Evolutionary conservation across 1,140 invertebrate species (phyloP).

Genomic region (Apolygus lucorum): DNA sequence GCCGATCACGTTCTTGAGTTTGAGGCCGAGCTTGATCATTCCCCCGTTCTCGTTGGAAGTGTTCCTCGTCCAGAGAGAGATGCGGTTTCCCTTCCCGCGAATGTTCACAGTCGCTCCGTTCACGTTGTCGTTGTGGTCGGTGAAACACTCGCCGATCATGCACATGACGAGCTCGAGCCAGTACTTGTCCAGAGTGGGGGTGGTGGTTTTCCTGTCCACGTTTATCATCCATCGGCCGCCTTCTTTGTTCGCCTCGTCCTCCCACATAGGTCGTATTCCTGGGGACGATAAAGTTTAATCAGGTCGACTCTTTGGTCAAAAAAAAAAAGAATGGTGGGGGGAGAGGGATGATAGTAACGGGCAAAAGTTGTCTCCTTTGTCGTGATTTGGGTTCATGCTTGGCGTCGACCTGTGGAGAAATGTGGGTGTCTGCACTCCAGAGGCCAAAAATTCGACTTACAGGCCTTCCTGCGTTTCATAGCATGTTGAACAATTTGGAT

Average conservation of each 20-base stretch:
- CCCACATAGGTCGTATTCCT: slow-evolving; percentile 90
- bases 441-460: too few relatives aligned
- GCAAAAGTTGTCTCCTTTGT: too few relatives aligned
- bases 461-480: too few relatives aligned
- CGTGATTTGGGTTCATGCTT: too few relatives aligned
- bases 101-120: slow-evolving; percentile 93
- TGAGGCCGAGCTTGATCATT: slow-evolving; percentile 18
- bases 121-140: slow-evolving; percentile 79
- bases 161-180: slow-evolving; percentile 94
- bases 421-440: too few relatives aligned
- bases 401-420: too few relatives aligned
- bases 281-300: neutral
- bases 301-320: too few relatives aligned
- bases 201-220: slow-evolving; percentile 63
- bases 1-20: neutral
- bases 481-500: too few relatives aligned
- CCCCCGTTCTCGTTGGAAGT: slow-evolving; percentile 14
- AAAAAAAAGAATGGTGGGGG: too few relatives aligned
- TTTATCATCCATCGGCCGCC: slow-evolving; percentile 92
- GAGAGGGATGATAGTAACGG: too few relatives aligned
- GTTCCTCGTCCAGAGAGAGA: slow-evolving; percentile 75
- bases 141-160: slow-evolving; percentile 92
- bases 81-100: slow-evolving; percentile 81
- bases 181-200: slow-evolving; percentile 77
- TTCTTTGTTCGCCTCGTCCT: slow-evolving; percentile 79